These are phyloP conservation scores for Hafferia zeledoni DNA, from an alignment of 2,797 vertebrate genomes.

Conservation along the genomic window DNA sequence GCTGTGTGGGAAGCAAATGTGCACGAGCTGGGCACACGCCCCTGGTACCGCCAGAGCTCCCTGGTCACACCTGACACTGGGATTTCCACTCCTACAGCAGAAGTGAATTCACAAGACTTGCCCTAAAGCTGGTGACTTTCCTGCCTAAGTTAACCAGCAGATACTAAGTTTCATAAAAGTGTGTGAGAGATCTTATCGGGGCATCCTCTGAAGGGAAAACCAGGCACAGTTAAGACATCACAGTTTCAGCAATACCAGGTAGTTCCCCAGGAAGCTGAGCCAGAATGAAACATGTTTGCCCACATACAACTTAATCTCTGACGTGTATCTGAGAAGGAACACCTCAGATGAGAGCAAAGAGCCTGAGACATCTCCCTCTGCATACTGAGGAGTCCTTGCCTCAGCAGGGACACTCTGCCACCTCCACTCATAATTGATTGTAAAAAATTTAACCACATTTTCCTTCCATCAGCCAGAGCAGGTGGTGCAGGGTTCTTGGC, in stretches of 20 bases:
- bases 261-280: background rate
- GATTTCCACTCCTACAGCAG: background rate
- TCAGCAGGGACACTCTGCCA: background rate
- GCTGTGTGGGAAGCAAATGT: background rate
- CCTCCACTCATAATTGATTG: background rate
- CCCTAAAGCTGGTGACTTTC: background rate
- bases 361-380: background rate
- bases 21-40: fast-evolving
- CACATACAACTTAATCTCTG: background rate
- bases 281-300: background rate
- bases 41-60: background rate
- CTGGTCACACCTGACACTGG: background rate
- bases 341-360: background rate
- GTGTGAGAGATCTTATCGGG: fast-evolving
- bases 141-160: background rate
- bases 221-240: background rate
- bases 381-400: background rate
- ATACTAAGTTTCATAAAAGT: background rate
- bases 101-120: fast-evolving
- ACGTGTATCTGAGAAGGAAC: background rate
- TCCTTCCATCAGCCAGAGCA: background rate
- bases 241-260: fast-evolving
- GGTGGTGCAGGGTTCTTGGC: background rate
- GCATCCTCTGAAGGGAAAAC: background rate
- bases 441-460: background rate